phyloP scores from a whole-genome alignment of 1,140 invertebrate species.

The Subanguina moxae region DNA sequence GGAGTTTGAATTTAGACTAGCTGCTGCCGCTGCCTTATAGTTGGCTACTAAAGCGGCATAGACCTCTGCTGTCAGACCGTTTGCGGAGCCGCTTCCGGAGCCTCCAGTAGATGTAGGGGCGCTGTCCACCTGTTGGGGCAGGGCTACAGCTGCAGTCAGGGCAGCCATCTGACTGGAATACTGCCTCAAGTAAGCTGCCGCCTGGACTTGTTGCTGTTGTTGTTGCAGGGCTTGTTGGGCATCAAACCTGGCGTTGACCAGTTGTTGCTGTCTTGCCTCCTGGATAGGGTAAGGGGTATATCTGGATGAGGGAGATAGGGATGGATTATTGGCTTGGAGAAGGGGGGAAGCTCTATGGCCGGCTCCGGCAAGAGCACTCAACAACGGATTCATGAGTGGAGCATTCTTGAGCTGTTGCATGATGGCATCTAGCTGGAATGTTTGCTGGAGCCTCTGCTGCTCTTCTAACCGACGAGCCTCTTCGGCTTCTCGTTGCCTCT shows the following conservation, averaged over 20 bases:
- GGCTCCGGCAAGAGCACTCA: too few species aligned
- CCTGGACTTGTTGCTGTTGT: background rate
- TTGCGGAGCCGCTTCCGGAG: slow-evolving; percentile 6
- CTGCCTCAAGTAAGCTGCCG: slow-evolving; percentile 12
- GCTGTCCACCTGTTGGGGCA: slow-evolving; percentile 1
- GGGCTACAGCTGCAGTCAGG: slow-evolving; percentile 14
- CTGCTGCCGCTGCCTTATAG: background rate
- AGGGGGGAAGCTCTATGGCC: too few species aligned
- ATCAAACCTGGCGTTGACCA: background rate
- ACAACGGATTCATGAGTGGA: background rate
- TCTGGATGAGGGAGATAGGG: background rate
- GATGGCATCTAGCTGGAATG: background rate
- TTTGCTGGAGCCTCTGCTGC: slow-evolving; percentile 18
- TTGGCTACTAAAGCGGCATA: background rate
- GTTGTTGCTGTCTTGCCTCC: background rate
- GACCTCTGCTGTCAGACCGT: background rate
- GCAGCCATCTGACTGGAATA: slow-evolving; percentile 7
- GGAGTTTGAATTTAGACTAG: background rate
- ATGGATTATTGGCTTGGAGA: background rate
- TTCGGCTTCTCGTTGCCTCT: slow-evolving; percentile 12
- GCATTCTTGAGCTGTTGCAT: background rate
- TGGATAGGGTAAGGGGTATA: background rate
- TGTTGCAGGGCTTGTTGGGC: background rate
- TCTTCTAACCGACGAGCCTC: slow-evolving; percentile 19
- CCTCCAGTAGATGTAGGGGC: too few species aligned